Evolutionary conservation across 2,888 invertebrate genomes (phyloP).

Genomic region (Lacanobia wlatinum): DNA sequence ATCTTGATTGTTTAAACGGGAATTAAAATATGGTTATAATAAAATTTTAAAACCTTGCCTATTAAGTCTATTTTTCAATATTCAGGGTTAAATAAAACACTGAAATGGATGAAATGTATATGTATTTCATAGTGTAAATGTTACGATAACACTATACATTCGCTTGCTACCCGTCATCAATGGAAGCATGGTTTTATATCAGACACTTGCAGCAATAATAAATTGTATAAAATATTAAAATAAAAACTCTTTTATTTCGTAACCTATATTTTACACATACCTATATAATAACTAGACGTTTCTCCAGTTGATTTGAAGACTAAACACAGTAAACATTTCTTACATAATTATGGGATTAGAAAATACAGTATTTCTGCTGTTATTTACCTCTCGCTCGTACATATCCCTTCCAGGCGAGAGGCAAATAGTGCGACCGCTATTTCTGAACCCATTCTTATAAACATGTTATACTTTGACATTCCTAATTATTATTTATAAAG

Average conservation of each 20-base stretch:
- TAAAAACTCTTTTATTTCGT: slow-evolving; percentile 69
- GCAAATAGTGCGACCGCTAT: not conserved
- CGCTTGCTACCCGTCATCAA: slow-evolving; percentile 59
- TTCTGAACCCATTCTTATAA: slow-evolving; percentile 4
- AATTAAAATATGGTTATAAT: slow-evolving; percentile 22
- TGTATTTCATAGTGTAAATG: slow-evolving; percentile 63
- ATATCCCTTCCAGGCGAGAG: not conserved
- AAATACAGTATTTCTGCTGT: not conserved
- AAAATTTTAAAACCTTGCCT: slow-evolving; percentile 35
- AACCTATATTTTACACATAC: slow-evolving; percentile 61
- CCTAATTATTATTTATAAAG: slow-evolving; percentile 41
- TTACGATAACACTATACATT: slow-evolving; percentile 47
- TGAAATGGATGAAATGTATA: slow-evolving; percentile 55
- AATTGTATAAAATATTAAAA: slow-evolving; percentile 77
- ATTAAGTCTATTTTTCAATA: slow-evolving; percentile 44
- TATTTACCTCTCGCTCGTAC: slow-evolving; percentile 6
- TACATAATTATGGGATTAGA: not conserved
- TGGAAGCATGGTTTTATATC: slow-evolving; percentile 66
- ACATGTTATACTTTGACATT: slow-evolving; percentile 19
- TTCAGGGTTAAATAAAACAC: slow-evolving; percentile 58
- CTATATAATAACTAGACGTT: slow-evolving; percentile 30
- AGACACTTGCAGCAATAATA: slow-evolving; percentile 68
- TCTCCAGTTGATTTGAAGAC: slow-evolving; percentile 20
- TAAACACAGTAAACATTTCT: slow-evolving; percentile 15
- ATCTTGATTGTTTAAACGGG: slow-evolving; percentile 13